phyloP scores from a whole-genome alignment of 2,113 vertebrate species.

The Atractosteus spatula region DNA sequence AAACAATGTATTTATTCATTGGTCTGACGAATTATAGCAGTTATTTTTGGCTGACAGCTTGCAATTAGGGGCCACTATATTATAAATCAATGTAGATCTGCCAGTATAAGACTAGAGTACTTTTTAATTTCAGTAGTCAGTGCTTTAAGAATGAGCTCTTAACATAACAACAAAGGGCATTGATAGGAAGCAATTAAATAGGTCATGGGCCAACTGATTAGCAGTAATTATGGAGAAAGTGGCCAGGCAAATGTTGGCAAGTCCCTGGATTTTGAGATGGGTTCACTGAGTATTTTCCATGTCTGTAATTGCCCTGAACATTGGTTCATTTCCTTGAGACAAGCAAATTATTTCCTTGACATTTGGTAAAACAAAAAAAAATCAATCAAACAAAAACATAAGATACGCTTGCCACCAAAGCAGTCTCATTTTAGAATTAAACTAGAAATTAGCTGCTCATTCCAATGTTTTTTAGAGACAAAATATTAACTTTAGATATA shows the following conservation, averaged over 20 bases:
- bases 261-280: neutral
- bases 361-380: neutral
- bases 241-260: slow-evolving; percentile 8
- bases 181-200: slow-evolving; percentile 22
- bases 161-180: slow-evolving; percentile 18
- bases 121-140: neutral
- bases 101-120: slow-evolving; percentile 1
- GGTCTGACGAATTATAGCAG: neutral
- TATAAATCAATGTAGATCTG: neutral
- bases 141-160: slow-evolving; percentile 14
- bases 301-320: slow-evolving; percentile 8
- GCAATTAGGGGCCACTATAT: neutral
- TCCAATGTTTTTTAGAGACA: too few relatives aligned
- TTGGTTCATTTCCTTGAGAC: slow-evolving; percentile 5
- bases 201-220: slow-evolving; percentile 35
- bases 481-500: too few relatives aligned
- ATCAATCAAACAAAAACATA: neutral
- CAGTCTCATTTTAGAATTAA: too few relatives aligned
- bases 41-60: slow-evolving; percentile 9
- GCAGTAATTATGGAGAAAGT: slow-evolving; percentile 28
- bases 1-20: slow-evolving; percentile 13
- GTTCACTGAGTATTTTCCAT: neutral
- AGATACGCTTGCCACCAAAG: too few relatives aligned
- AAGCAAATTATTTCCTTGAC: slow-evolving; percentile 12
- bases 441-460: too few relatives aligned